phyloP scores from a whole-genome alignment of 2,113 vertebrate species.

The Aleadryas rufinucha region DNA sequence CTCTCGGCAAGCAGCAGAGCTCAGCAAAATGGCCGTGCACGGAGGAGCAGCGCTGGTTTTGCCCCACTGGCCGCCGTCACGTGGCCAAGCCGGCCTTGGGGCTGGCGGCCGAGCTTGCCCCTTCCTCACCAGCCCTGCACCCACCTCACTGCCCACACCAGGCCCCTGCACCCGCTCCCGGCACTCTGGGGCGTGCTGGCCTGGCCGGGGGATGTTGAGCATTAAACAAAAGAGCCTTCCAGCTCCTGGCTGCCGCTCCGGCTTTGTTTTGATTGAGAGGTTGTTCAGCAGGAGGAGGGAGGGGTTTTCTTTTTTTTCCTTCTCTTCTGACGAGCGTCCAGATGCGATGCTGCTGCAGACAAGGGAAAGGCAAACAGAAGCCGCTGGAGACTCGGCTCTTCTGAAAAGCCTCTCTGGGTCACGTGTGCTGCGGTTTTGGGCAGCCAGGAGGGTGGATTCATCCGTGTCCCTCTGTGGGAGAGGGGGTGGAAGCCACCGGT shows the following conservation, averaged over 20 bases:
- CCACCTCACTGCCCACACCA: background rate
- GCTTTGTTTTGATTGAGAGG: slow-evolving; percentile 67
- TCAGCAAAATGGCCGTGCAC: slow-evolving; percentile 21
- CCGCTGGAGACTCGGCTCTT: background rate
- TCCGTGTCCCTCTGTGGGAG: rapidly evolving
- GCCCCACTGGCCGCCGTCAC: rapidly evolving
- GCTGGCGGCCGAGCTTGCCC: background rate
- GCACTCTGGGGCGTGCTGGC: background rate
- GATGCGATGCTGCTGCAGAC: slow-evolving; percentile 18
- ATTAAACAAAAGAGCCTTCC: slow-evolving; percentile 60
- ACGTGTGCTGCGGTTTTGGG: background rate
- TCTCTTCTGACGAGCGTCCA: background rate
- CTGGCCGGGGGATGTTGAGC: background rate
- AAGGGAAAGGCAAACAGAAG: slow-evolving; percentile 39
- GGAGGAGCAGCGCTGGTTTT: background rate
- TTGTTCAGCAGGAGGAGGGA: slow-evolving; percentile 34
- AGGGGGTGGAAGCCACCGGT: background rate
- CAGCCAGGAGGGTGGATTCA: background rate
- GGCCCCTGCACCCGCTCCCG: background rate
- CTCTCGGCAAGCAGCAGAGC: background rate
- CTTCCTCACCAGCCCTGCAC: background rate
- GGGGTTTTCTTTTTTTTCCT: background rate
- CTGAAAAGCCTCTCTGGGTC: background rate
- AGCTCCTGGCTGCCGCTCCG: slow-evolving; percentile 41
- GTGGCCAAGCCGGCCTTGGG: background rate